A percentile compares a stretch with the other conserved stretches of the same genome.
These are phyloP conservation scores for Anorthoa munda DNA, from an alignment of 2,888 invertebrate species.

Conservation along the genomic window DNA sequence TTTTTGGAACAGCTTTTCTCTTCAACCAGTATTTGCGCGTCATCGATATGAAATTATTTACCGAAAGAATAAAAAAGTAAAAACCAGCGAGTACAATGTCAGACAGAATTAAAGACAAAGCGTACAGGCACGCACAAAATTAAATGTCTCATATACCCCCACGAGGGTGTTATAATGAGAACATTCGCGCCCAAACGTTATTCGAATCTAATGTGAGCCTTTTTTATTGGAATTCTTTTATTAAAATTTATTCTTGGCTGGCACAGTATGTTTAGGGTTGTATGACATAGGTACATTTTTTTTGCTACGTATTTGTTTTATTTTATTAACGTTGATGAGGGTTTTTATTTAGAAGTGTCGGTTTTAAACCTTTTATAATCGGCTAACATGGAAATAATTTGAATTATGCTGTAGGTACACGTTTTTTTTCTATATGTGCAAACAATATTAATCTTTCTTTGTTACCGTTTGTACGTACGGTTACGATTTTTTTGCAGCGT, in stretches of 20 bases:
- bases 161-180: slow-evolving; percentile 56
- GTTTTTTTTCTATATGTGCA: neutral
- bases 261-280: slow-evolving; percentile 41
- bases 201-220: slow-evolving; percentile 41
- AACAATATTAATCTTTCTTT: neutral
- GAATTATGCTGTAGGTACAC: neutral
- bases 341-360: slow-evolving; percentile 25
- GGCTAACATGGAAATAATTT: slow-evolving; percentile 25
- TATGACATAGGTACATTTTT: neutral
- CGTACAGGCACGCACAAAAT: slow-evolving; percentile 51
- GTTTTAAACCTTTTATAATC: slow-evolving; percentile 36
- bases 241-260: slow-evolving; percentile 45
- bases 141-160: slow-evolving; percentile 35
- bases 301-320: slow-evolving; percentile 31
- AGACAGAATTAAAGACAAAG: slow-evolving; percentile 51
- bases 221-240: slow-evolving; percentile 57
- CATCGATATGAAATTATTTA: slow-evolving; percentile 26
- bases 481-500: neutral
- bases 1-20: slow-evolving; percentile 11
- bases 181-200: slow-evolving; percentile 53
- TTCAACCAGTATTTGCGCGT: slow-evolving; percentile 31
- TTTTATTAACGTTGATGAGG: slow-evolving; percentile 42
- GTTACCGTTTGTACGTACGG: neutral
- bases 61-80: slow-evolving; percentile 22
- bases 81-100: slow-evolving; percentile 21